phyloP scores from a whole-genome alignment of 2,888 invertebrate species.

The Drosophila antonietae region DNA sequence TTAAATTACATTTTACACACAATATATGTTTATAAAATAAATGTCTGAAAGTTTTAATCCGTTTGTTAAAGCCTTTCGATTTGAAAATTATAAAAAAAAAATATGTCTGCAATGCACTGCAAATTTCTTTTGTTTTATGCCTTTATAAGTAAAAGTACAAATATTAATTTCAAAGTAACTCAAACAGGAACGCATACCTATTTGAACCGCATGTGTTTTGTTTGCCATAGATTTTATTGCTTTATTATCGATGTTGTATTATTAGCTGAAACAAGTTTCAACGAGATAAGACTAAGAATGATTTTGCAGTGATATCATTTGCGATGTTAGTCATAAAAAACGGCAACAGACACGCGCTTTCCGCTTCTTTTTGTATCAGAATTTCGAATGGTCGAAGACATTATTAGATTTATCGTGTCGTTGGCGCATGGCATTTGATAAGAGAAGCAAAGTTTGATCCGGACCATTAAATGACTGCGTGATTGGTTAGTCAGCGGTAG shows the following conservation, averaged over 20 bases:
- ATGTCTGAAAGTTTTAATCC: no score
- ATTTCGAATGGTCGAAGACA: background rate
- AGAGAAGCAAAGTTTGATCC: constrained; percentile 8
- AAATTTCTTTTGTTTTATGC: background rate
- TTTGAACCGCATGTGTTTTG: background rate
- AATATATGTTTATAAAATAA: no score
- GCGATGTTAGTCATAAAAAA: constrained; percentile 28
- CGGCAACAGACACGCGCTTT: constrained; percentile 10
- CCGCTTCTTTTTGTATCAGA: background rate
- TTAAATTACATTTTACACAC: no score
- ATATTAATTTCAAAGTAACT: background rate
- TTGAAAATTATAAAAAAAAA: no score
- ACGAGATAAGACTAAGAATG: constrained; percentile 6
- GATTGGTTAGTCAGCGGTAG: constrained; percentile 20
- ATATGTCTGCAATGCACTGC: no score
- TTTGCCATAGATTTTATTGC: background rate
- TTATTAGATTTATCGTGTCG: background rate
- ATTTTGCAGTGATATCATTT: constrained; percentile 36
- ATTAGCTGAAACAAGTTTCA: constrained; percentile 19
- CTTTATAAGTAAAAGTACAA: background rate
- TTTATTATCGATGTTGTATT: background rate
- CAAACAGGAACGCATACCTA: background rate
- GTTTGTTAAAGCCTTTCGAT: no score
- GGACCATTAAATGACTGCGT: constrained; percentile 1
- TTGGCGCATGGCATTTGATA: constrained; percentile 8